Percentiles rank a stretch among this genome's conserved stretches.
These are phyloP conservation scores for Cataglyphis livida DNA, from an alignment of 2,888 invertebrate genomes.

Conservation along the genomic window DNA sequence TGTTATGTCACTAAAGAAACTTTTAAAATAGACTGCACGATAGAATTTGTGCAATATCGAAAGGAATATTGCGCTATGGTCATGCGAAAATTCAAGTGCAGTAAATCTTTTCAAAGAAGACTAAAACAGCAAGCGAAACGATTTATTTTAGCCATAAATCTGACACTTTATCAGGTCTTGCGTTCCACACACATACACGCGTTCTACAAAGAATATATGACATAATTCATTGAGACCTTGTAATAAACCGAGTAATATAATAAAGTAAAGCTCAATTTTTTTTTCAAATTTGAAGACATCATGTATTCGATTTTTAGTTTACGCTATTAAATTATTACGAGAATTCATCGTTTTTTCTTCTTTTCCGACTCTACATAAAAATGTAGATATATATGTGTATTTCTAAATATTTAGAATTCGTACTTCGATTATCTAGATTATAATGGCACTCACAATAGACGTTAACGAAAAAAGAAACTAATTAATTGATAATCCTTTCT, in stretches of 20 bases:
- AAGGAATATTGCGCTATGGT: not conserved
- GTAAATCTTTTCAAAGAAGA: conserved; percentile 30
- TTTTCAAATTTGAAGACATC: too few relatives aligned
- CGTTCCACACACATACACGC: not conserved
- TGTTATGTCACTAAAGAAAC: not conserved
- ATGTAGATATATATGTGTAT: not conserved
- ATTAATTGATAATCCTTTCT: conserved; percentile 5
- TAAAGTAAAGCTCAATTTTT: too few relatives aligned
- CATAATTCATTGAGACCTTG: not conserved
- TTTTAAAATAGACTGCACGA: not conserved
- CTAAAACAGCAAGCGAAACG: conserved; percentile 8
- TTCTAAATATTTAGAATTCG: not conserved
- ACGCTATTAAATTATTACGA: not conserved
- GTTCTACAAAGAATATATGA: not conserved
- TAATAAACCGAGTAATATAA: conserved; percentile 27
- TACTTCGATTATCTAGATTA: not conserved
- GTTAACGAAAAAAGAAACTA: conserved; percentile 9
- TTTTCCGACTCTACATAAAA: not conserved
- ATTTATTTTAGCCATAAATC: conserved; percentile 45
- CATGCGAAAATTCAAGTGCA: conserved; percentile 17
- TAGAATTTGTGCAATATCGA: not conserved
- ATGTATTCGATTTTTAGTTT: not conserved
- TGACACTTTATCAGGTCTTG: conserved; percentile 18
- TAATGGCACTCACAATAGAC: not conserved
- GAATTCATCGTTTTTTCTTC: not conserved